A percentile compares a stretch with the other conserved stretches of the same genome.
phyloP scores from a whole-genome alignment of 2,888 invertebrate species.

The Chrysopilus asiliformis region DNA sequence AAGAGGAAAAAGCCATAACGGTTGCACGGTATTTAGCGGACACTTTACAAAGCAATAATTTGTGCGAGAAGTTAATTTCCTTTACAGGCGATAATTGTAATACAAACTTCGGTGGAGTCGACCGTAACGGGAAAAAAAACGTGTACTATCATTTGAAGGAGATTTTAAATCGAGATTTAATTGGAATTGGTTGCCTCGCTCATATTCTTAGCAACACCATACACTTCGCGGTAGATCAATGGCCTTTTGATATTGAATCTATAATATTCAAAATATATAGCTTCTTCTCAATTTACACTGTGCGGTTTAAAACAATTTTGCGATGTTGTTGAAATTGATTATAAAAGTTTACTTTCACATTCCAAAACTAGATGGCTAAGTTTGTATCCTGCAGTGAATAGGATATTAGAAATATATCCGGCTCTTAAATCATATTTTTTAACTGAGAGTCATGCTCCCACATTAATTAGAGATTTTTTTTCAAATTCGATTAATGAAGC shows the following conservation, averaged over 20 bases:
- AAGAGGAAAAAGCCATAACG: conserved; percentile 6
- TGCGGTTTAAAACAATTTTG: conserved; percentile 2
- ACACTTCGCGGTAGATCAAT: conserved; percentile 10
- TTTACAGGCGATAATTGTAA: too few relatives aligned
- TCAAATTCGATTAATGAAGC: too few relatives aligned
- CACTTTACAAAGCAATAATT: too few relatives aligned
- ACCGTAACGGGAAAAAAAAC: conserved; percentile 6
- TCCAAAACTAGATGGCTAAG: too few relatives aligned
- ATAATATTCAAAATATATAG: conserved; percentile 7
- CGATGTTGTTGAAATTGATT: not conserved
- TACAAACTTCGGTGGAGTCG: conserved; percentile 9
- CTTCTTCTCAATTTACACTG: conserved; percentile 9
- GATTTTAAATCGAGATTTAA: conserved; percentile 1
- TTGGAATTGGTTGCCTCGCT: conserved; percentile 11
- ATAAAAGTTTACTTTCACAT: too few relatives aligned
- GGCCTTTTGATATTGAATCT: conserved; percentile 8
- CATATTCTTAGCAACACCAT: conserved; percentile 11
- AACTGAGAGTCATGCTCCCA: too few relatives aligned
- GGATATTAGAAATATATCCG: too few relatives aligned
- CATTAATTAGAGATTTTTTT: too few relatives aligned
- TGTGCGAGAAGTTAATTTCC: too few relatives aligned
- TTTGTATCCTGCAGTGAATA: too few relatives aligned
- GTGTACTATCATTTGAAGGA: conserved; percentile 7
- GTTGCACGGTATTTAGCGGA: too few relatives aligned
- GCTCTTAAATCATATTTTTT: too few relatives aligned